phyloP scores from a whole-genome alignment of 2,888 invertebrate species.

The Athetis lepigone region DNA sequence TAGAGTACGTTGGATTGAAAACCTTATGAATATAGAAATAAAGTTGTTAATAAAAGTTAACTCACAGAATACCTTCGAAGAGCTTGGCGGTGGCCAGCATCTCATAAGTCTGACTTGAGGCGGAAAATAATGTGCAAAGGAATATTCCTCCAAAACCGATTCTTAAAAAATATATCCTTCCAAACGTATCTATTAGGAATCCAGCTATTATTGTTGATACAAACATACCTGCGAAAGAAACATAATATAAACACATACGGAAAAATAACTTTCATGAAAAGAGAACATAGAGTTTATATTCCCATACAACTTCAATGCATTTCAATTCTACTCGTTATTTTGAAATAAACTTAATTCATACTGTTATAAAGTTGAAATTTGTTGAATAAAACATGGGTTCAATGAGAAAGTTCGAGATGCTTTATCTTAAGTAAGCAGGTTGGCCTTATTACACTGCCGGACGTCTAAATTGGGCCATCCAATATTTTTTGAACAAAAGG shows the following conservation, averaged over 20 bases:
- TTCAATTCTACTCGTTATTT: too few relatives aligned
- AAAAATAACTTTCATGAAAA: too few relatives aligned
- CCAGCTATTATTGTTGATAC: conserved; percentile 76
- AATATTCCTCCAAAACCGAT: conserved; percentile 76
- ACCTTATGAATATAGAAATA: background rate
- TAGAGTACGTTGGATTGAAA: background rate
- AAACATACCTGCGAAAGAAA: conserved; percentile 75
- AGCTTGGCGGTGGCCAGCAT: conserved; percentile 75
- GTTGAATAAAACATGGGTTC: too few relatives aligned
- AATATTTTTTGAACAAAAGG: too few relatives aligned
- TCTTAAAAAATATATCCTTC: conserved; percentile 76
- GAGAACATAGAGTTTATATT: too few relatives aligned
- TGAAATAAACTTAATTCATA: too few relatives aligned
- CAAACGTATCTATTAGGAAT: conserved; percentile 80
- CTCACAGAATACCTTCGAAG: conserved; percentile 79
- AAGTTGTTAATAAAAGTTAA: conserved; percentile 34
- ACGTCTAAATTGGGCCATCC: too few relatives aligned
- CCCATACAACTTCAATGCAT: too few relatives aligned
- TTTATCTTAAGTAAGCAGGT: too few relatives aligned
- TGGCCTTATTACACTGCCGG: too few relatives aligned
- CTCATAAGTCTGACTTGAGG: conserved; percentile 76
- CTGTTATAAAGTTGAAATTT: too few relatives aligned
- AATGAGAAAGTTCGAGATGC: too few relatives aligned
- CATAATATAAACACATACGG: background rate
- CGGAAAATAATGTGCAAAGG: conserved; percentile 72